These are phyloP conservation scores for Phyllotreta cruciferae DNA, from an alignment of 2,888 invertebrate species.

Conservation along the genomic window DNA sequence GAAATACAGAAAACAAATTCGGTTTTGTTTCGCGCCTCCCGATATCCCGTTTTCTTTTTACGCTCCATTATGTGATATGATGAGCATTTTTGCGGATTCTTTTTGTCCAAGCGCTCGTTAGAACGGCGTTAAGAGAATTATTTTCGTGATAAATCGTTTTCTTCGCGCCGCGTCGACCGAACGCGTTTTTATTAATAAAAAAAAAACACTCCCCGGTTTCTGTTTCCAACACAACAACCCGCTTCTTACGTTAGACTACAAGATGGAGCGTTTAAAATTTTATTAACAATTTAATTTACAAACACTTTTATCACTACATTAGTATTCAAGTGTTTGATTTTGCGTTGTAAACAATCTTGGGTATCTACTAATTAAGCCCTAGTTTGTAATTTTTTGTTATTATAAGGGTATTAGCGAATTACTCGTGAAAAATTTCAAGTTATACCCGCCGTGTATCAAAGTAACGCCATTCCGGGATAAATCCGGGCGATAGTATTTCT, in stretches of 20 bases:
- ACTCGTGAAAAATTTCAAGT: no score
- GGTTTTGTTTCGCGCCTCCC: conserved; percentile 28
- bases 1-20: conserved; percentile 27
- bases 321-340: no score
- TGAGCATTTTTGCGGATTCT: conserved; percentile 44
- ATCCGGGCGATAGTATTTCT: conserved; percentile 43
- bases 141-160: conserved; percentile 48
- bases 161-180: conserved; percentile 34
- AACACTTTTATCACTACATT: no score
- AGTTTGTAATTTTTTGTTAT: background rate
- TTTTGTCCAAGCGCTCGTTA: conserved; percentile 45
- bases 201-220: conserved; percentile 38
- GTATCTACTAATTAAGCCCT: background rate
- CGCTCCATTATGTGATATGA: conserved; percentile 38
- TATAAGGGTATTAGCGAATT: no score
- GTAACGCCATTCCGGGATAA: conserved; percentile 41
- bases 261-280: no score
- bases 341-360: no score
- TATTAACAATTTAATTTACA: no score
- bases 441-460: no score
- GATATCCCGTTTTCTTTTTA: conserved; percentile 39
- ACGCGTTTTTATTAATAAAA: conserved; percentile 43
- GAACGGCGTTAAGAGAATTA: conserved; percentile 49
- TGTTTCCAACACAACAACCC: conserved; percentile 39
- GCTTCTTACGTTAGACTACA: no score